Conservation (phyloP, 2,888 invertebrate genomes). For the Diabrotica balteata region DNA sequence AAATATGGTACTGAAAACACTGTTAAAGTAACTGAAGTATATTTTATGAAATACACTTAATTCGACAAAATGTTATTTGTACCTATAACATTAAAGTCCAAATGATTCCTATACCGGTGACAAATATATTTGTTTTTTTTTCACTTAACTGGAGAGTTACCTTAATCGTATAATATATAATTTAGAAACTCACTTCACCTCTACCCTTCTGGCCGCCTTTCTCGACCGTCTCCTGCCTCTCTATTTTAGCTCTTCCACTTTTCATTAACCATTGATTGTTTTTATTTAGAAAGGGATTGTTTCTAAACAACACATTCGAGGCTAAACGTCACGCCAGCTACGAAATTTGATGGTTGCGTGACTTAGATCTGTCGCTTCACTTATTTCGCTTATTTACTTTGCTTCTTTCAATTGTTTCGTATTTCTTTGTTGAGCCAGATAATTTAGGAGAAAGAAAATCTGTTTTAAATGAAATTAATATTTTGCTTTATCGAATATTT, state of each 20-base stretch:
- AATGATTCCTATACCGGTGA: too few species aligned
- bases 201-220: not conserved
- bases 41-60: too few species aligned
- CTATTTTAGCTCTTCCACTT: conserved; percentile 16
- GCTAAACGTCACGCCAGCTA: not conserved
- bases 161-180: not conserved
- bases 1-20: too few species aligned
- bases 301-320: conserved; percentile 7
- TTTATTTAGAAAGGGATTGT: conserved; percentile 20
- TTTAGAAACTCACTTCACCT: not conserved
- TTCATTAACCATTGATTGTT: conserved; percentile 24
- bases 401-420: not conserved
- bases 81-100: too few species aligned
- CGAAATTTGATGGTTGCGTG: not conserved
- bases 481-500: too few species aligned
- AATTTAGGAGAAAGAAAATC: too few species aligned
- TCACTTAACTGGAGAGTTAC: too few species aligned
- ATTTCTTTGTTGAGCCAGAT: too few species aligned
- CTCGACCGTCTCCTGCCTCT: not conserved
- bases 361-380: not conserved
- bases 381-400: not conserved
- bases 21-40: too few species aligned
- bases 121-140: too few species aligned
- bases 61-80: too few species aligned
- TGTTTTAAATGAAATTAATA: too few species aligned